Percentiles rank a stretch among this genome's conserved stretches.
phyloP scores from a whole-genome alignment of 1,140 invertebrate genomes.

The Trichomalopsis sarcophagae region DNA sequence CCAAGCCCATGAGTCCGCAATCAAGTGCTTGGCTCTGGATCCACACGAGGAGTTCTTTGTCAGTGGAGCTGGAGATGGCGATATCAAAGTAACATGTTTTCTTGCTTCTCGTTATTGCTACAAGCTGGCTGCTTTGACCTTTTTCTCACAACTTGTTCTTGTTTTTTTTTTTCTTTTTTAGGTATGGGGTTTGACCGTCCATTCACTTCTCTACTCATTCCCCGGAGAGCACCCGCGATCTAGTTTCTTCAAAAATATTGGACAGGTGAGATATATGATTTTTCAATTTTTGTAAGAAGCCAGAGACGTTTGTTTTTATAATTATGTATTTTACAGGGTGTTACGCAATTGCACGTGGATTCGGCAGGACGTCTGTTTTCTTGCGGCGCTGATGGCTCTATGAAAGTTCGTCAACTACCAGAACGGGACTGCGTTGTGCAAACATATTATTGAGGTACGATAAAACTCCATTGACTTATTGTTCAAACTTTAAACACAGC shows the following conservation, averaged over 20 bases:
- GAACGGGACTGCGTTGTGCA: conserved; percentile 79
- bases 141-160: conserved; percentile 36
- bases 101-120: conserved; percentile 13
- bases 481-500: not conserved
- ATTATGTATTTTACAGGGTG: conserved; percentile 77
- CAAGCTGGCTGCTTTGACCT: not conserved
- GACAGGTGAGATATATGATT: conserved; percentile 76
- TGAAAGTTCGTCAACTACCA: conserved; percentile 95
- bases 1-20: conserved; percentile 92
- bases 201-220: conserved; percentile 90
- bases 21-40: conserved; percentile 96
- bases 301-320: conserved; percentile 18
- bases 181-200: conserved; percentile 94
- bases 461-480: not conserved
- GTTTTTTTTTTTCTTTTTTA: conserved; percentile 71
- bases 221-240: conserved; percentile 94
- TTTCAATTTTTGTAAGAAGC: not conserved
- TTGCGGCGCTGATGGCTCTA: conserved; percentile 98
- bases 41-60: conserved; percentile 97
- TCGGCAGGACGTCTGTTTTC: conserved; percentile 92
- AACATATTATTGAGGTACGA: conserved; percentile 66
- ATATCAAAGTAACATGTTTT: conserved; percentile 90
- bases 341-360: conserved; percentile 95
- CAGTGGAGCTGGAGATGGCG: conserved; percentile 98
- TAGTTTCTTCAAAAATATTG: conserved; percentile 96